Percentiles rank a stretch among this genome's conserved stretches.
Evolutionary conservation across 2,113 vertebrate genomes (phyloP).

Genomic region (Lota lota): DNA sequence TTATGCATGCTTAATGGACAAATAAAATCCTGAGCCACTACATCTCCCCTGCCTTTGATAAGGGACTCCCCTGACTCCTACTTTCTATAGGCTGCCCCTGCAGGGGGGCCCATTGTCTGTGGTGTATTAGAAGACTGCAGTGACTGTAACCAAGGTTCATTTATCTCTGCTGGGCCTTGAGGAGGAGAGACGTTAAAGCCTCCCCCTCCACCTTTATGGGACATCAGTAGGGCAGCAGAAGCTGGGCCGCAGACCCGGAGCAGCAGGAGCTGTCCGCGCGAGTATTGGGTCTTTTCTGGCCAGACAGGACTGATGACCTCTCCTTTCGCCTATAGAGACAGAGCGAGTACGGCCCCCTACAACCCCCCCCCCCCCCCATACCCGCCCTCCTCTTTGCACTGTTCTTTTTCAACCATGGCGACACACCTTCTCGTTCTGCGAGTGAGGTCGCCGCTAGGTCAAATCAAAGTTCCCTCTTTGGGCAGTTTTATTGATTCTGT

Average conservation of each 20-base stretch:
- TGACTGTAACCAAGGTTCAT: slow-evolving; percentile 87
- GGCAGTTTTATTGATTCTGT: slow-evolving; percentile 71
- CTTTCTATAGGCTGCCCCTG: slow-evolving; percentile 77
- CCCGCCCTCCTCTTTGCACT: not conserved
- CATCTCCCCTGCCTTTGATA: slow-evolving; percentile 84
- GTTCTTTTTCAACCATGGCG: slow-evolving; percentile 18
- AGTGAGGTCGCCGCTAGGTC: slow-evolving; percentile 78
- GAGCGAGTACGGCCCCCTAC: slow-evolving; percentile 32
- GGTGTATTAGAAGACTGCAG: slow-evolving; percentile 86
- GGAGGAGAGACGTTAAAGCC: slow-evolving; percentile 74
- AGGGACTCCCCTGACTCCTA: slow-evolving; percentile 78
- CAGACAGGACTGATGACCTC: slow-evolving; percentile 85
- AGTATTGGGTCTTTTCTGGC: slow-evolving; percentile 79
- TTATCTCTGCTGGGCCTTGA: slow-evolving; percentile 80
- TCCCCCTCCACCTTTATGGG: slow-evolving; percentile 70
- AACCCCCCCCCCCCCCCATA: too few species aligned
- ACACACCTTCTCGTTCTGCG: slow-evolving; percentile 52
- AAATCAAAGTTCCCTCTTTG: slow-evolving; percentile 48
- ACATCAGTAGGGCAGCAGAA: slow-evolving; percentile 51
- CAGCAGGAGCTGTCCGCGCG: slow-evolving; percentile 86
- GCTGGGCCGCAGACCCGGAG: slow-evolving; percentile 68
- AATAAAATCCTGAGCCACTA: slow-evolving; percentile 89
- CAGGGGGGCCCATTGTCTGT: slow-evolving; percentile 84
- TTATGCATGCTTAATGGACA: slow-evolving; percentile 98
- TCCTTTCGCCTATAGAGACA: slow-evolving; percentile 50